phyloP scores from a whole-genome alignment of 1,140 invertebrate genomes.

The Radopholus similis region DNA sequence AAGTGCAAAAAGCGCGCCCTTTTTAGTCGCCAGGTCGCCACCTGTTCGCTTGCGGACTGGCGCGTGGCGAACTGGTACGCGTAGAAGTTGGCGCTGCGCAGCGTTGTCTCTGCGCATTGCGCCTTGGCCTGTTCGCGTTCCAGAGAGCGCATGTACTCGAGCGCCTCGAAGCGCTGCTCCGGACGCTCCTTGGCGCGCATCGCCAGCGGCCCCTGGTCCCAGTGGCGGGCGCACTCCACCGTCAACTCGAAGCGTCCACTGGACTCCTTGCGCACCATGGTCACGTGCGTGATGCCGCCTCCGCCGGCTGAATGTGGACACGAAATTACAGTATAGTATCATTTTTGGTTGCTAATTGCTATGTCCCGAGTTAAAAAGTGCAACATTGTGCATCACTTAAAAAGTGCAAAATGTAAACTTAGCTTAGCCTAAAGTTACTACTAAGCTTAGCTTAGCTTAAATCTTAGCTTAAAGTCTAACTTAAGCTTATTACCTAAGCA shows the following conservation, averaged over 20 bases:
- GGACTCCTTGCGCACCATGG: slow-evolving; percentile 39
- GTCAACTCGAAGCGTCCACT: slow-evolving; percentile 34
- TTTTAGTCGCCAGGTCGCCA: too few relatives aligned
- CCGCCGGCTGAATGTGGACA: slow-evolving; percentile 14
- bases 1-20: too few relatives aligned
- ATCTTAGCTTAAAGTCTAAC: too few relatives aligned
- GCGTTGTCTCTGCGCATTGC: slow-evolving; percentile 6
- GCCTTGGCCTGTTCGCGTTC: slow-evolving; percentile 12
- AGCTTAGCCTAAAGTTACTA: too few relatives aligned
- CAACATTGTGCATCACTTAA: too few relatives aligned
- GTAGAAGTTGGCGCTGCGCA: slow-evolving; percentile 4
- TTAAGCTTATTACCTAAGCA: too few relatives aligned
- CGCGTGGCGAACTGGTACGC: too few relatives aligned
- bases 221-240: slow-evolving; percentile 35
- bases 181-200: slow-evolving; percentile 29
- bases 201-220: background rate
- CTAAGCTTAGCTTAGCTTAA: slow-evolving; percentile 12
- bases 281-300: slow-evolving; percentile 47
- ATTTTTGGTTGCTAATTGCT: too few relatives aligned
- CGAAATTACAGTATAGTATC: too few relatives aligned
- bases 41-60: too few relatives aligned
- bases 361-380: too few relatives aligned
- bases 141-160: slow-evolving; percentile 40
- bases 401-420: too few relatives aligned
- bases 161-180: slow-evolving; percentile 32